phyloP scores from a whole-genome alignment of 2,113 vertebrate genomes.

The Equus quagga region DNA sequence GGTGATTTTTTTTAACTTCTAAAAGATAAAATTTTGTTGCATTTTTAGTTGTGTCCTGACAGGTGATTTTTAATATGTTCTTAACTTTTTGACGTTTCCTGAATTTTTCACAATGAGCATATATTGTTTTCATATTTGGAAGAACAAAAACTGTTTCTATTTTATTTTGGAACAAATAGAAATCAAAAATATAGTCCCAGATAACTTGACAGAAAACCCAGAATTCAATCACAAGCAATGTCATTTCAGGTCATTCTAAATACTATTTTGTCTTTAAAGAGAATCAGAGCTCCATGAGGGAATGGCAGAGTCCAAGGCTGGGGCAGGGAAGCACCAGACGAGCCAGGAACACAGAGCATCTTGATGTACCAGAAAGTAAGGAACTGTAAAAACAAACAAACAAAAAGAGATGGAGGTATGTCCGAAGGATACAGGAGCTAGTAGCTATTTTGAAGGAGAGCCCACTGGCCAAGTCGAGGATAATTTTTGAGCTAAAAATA shows the following conservation, averaged over 20 bases:
- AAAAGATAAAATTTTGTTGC: neutral
- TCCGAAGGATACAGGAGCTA: neutral
- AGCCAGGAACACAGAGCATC: neutral
- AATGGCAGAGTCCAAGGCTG: neutral
- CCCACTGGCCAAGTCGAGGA: neutral
- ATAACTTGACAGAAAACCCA: neutral
- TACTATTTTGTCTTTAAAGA: neutral
- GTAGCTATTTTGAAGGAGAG: neutral
- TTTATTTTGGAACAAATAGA: neutral
- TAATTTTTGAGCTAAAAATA: conserved; percentile 15
- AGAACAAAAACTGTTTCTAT: neutral
- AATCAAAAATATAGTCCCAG: conserved; percentile 2
- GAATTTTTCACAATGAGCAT: neutral
- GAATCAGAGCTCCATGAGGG: neutral
- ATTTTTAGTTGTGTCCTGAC: neutral
- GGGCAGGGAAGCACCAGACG: neutral
- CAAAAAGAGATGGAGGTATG: neutral
- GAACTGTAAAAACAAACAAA: neutral
- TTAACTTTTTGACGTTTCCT: conserved; percentile 6
- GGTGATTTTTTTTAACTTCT: neutral
- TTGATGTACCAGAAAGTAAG: neutral
- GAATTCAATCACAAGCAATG: neutral
- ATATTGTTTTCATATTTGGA: neutral
- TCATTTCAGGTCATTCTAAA: neutral
- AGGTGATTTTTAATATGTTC: neutral